A percentile compares a stretch with the other conserved stretches of the same genome.
Evolutionary conservation across 2,113 vertebrate species (phyloP).

Genomic region (Rhea americana): DNA sequence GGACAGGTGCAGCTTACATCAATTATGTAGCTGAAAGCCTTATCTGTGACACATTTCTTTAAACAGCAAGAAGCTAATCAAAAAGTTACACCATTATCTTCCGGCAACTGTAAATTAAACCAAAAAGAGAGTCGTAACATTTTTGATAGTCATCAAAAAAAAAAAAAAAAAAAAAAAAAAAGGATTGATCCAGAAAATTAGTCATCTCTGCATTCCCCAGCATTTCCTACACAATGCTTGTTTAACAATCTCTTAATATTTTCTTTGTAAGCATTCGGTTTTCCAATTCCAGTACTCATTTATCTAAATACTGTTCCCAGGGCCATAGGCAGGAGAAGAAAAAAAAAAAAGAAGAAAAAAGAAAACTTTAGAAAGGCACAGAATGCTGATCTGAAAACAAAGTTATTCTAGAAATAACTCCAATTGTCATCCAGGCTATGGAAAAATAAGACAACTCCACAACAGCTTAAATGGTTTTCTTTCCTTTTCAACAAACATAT

Average conservation of each 20-base stretch:
- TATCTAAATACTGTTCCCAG: not conserved
- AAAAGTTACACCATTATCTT: not conserved
- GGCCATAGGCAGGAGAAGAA: rapidly evolving
- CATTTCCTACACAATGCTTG: not conserved
- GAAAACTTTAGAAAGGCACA: not conserved
- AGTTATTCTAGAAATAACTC: not conserved
- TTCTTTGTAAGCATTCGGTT: rapidly evolving
- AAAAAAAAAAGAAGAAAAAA: not conserved
- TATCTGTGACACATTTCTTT: rapidly evolving
- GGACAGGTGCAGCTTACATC: not conserved
- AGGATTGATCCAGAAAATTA: not conserved
- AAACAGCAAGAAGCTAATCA: not conserved
- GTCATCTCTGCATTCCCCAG: not conserved
- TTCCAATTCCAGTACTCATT: not conserved
- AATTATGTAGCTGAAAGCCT: not conserved
- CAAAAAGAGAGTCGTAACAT: rapidly evolving
- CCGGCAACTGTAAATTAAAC: not conserved
- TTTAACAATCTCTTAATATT: not conserved
- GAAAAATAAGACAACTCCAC: not conserved
- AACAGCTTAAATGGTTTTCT: not conserved
- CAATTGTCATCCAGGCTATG: not conserved
- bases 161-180: not conserved
- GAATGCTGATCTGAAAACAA: not conserved
- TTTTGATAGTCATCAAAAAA: not conserved
- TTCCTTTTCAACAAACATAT: not conserved